Evolutionary conservation across 2,113 vertebrate genomes (phyloP).

Genomic region (Melanerpes formicivorus): DNA sequence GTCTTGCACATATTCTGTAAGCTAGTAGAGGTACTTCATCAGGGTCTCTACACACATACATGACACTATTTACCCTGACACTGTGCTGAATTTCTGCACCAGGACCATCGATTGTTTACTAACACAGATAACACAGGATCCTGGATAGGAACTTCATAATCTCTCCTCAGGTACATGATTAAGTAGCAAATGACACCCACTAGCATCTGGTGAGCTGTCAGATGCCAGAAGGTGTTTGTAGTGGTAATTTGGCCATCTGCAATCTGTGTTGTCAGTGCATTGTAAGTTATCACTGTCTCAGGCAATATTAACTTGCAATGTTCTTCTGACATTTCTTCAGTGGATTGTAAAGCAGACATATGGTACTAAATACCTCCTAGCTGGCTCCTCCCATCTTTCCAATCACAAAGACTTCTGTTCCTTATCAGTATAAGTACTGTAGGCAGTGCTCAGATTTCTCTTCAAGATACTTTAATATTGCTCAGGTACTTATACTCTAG

Average conservation of each 20-base stretch:
- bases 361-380: slow-evolving; percentile 19
- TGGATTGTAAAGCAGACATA: slow-evolving; percentile 51
- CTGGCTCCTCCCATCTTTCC: slow-evolving; percentile 36
- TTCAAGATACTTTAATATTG: background rate
- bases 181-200: slow-evolving; percentile 67
- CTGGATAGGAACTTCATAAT: slow-evolving; percentile 12
- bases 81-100: background rate
- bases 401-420: background rate
- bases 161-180: slow-evolving; percentile 61
- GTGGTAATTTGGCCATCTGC: slow-evolving; percentile 70
- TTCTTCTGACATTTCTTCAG: slow-evolving; percentile 59
- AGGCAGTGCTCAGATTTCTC: background rate
- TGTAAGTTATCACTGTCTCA: slow-evolving; percentile 69
- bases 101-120: slow-evolving; percentile 13
- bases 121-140: slow-evolving; percentile 38
- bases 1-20: background rate
- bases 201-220: slow-evolving; percentile 69
- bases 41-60: background rate
- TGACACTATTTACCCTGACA: background rate
- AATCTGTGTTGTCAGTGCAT: slow-evolving; percentile 58
- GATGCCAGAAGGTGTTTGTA: slow-evolving; percentile 72
- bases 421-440: background rate
- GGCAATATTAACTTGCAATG: slow-evolving; percentile 63
- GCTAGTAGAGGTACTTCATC: background rate
- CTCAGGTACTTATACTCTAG: background rate